Percentiles rank a stretch among this genome's conserved stretches.
phyloP scores from a whole-genome alignment of 37 sponge, comb jelly and placozoan species.

The Cliona cf. orientalis region DNA sequence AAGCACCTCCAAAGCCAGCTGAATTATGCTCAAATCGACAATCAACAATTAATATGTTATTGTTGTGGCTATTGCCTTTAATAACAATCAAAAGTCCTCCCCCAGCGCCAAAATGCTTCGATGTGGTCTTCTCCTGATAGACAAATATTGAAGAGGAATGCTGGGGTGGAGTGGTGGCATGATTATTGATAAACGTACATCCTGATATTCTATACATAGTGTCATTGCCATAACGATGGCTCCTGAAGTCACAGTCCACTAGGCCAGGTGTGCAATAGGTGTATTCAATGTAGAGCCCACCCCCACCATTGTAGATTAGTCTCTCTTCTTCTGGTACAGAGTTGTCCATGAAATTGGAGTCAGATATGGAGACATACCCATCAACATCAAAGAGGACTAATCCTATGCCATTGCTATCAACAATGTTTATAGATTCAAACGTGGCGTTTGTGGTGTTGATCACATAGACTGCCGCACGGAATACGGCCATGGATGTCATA shows the following conservation, averaged over 20 bases:
- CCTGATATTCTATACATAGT: not conserved
- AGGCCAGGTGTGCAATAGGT: slow-evolving; percentile 17
- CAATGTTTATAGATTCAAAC: not conserved
- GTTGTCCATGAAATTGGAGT: not conserved
- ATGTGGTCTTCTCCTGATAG: not conserved
- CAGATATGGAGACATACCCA: slow-evolving; percentile 1
- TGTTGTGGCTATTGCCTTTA: not conserved
- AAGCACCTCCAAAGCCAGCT: slow-evolving; percentile 1
- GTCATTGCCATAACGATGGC: not conserved
- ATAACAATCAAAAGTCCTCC: not conserved
- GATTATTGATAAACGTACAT: not conserved
- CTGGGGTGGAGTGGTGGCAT: not conserved
- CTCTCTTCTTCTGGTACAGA: not conserved
- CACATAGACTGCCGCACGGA: not conserved
- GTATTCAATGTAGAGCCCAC: slow-evolving; percentile 21
- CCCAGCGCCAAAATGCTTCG: not conserved
- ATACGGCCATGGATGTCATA: not conserved
- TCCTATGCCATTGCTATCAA: not conserved
- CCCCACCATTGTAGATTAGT: not conserved
- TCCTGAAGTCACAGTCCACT: not conserved
- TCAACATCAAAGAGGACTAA: slow-evolving; percentile 12
- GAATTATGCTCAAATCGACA: not conserved
- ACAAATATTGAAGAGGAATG: not conserved
- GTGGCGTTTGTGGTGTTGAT: not conserved
- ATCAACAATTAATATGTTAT: not conserved